Percentiles rank a stretch among this genome's conserved stretches.
Evolutionary conservation across 2,113 vertebrate genomes (phyloP).

Genomic region (Thoracochromis brauschi): DNA sequence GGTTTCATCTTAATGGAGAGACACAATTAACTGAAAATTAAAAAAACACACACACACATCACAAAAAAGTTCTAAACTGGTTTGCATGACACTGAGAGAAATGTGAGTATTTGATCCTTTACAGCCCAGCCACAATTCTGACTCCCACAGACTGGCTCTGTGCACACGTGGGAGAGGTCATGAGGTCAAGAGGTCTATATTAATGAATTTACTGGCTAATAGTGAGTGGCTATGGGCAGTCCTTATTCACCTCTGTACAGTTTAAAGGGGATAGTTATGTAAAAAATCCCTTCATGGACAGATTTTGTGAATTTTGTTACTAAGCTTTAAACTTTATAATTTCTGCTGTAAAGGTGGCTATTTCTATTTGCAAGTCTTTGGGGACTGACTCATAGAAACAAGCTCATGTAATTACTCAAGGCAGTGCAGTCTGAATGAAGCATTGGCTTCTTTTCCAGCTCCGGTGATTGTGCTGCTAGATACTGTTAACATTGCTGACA

Average conservation of each 20-base stretch:
- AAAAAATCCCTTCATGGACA: not conserved
- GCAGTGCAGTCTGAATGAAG: not conserved
- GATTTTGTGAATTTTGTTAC: not conserved
- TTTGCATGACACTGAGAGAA: not conserved
- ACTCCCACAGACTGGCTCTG: not conserved
- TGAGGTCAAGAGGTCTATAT: not conserved
- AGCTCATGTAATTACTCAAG: fast-evolving
- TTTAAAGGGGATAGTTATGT: not conserved
- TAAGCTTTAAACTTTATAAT: fast-evolving
- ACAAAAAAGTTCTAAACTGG: not conserved
- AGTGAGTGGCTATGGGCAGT: fast-evolving
- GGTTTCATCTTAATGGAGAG: not conserved
- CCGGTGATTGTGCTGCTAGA: not conserved
- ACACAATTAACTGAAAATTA: not conserved
- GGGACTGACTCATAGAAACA: not conserved
- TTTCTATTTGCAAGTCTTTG: not conserved
- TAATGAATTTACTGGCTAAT: not conserved
- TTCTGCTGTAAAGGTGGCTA: not conserved
- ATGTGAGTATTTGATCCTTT: not conserved
- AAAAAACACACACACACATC: not conserved
- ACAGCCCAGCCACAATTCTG: not conserved
- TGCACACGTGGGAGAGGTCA: fast-evolving
- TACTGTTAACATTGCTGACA: not conserved
- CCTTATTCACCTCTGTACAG: not conserved
- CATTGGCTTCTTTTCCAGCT: not conserved